Conservation (phyloP, 1,140 invertebrate genomes). For the Drosophila ohnishii region DNA sequence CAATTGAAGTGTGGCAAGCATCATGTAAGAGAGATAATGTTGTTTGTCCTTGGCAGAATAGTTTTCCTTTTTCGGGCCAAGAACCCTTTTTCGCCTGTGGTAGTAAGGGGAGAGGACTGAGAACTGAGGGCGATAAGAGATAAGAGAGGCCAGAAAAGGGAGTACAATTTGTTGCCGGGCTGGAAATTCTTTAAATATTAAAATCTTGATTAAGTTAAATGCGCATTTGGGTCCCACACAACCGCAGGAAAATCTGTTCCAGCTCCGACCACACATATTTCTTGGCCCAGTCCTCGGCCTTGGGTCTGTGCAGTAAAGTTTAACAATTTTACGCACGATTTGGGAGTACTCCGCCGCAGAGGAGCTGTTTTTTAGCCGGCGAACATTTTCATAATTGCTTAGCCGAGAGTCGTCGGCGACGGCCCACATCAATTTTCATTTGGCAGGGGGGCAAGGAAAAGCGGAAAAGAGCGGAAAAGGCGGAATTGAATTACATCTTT, state of each 20-base stretch:
- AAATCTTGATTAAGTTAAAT: conserved; percentile 82
- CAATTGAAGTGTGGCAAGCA: conserved; percentile 72
- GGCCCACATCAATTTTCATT: conserved; percentile 50
- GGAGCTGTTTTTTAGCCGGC: conserved; percentile 31
- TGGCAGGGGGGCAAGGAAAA: not conserved
- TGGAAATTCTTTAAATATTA: conserved; percentile 78
- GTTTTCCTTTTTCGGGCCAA: conserved; percentile 40
- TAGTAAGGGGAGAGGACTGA: conserved; percentile 14
- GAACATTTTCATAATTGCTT: conserved; percentile 55
- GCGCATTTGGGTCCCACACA: conserved; percentile 65
- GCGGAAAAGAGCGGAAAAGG: not conserved
- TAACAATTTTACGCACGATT: conserved; percentile 70
- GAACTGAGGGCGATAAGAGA: conserved; percentile 19
- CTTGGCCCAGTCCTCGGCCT: not conserved
- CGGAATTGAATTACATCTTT: conserved; percentile 56
- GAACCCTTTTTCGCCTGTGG: conserved; percentile 48
- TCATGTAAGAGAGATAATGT: conserved; percentile 70
- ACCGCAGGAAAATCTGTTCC: conserved; percentile 60
- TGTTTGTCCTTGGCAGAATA: conserved; percentile 60
- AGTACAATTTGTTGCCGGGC: conserved; percentile 50
- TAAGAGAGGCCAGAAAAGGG: conserved; percentile 9
- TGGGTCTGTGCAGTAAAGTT: conserved; percentile 42
- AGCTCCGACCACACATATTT: conserved; percentile 15
- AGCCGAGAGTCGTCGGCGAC: conserved; percentile 11
- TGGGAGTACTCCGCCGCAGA: conserved; percentile 32